These are phyloP conservation scores for Nyctalus aviator DNA, from an alignment of 2,797 vertebrate species.

Conservation along the genomic window DNA sequence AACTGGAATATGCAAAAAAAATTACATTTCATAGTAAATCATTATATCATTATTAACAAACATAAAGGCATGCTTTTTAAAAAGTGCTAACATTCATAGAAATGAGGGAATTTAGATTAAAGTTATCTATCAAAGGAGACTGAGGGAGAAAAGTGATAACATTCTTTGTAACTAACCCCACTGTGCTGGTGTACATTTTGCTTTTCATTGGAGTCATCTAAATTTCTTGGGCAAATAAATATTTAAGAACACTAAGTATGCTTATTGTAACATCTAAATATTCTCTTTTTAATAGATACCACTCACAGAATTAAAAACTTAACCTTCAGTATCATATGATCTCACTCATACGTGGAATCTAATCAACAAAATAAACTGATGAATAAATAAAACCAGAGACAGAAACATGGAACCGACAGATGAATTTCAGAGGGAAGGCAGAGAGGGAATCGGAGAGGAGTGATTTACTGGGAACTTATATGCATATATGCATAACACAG, in stretches of 20 bases:
- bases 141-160: conserved; percentile 22
- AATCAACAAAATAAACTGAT: too few species aligned
- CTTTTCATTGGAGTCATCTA: conserved; percentile 59
- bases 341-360: too few species aligned
- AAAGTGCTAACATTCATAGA: conserved; percentile 61
- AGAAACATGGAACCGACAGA: too few species aligned
- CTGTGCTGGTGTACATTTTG: conserved; percentile 54
- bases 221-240: conserved; percentile 73
- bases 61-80: conserved; percentile 44
- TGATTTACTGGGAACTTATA: too few species aligned
- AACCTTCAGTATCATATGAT: background rate
- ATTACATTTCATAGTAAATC: conserved; percentile 41
- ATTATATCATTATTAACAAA: conserved; percentile 64
- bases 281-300: conserved; percentile 56
- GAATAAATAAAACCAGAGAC: too few species aligned
- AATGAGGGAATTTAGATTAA: conserved; percentile 77
- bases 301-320: conserved; percentile 41
- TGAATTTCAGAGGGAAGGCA: too few species aligned
- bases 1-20: background rate
- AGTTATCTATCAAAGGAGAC: conserved; percentile 75
- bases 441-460: too few species aligned
- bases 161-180: conserved; percentile 43
- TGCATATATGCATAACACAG: too few species aligned
- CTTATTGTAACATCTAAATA: conserved; percentile 71
- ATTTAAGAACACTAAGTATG: conserved; percentile 76